These are phyloP conservation scores for Leptarthrus brevirostris DNA, from an alignment of 2,888 invertebrate species.

Conservation along the genomic window DNA sequence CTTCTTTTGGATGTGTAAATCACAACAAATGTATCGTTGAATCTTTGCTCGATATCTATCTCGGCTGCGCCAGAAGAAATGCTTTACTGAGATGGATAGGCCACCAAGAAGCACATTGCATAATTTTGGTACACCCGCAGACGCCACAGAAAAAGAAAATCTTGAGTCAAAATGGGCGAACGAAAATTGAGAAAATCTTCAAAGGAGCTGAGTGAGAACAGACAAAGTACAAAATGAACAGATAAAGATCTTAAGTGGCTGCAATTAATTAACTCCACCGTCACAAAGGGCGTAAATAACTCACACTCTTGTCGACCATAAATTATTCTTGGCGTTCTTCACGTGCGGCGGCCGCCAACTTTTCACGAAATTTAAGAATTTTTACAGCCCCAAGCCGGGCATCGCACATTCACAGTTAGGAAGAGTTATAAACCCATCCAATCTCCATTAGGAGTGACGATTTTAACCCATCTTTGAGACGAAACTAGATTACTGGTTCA, in stretches of 20 bases:
- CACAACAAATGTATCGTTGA: conserved; percentile 18
- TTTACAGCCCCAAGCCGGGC: too few species aligned
- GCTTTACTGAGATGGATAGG: conserved; percentile 7
- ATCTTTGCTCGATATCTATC: neutral
- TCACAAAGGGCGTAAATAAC: conserved; percentile 49
- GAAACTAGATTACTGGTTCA: too few species aligned
- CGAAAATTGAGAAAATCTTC: conserved; percentile 14
- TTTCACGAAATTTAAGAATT: conserved; percentile 41
- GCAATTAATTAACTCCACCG: conserved; percentile 51
- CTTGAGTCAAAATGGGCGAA: neutral
- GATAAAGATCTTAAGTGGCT: conserved; percentile 41
- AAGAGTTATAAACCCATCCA: conserved; percentile 18
- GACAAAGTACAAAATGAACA: conserved; percentile 4
- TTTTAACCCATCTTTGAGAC: too few species aligned
- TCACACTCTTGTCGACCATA: conserved; percentile 49
- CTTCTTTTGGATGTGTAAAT: neutral
- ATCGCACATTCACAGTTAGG: too few species aligned
- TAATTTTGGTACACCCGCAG: conserved; percentile 25
- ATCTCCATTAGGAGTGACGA: neutral
- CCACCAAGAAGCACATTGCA: conserved; percentile 25
- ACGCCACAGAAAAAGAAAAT: conserved; percentile 11
- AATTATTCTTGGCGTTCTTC: conserved; percentile 28
- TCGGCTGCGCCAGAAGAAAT: conserved; percentile 14
- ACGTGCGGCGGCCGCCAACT: neutral
- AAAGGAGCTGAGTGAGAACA: conserved; percentile 17